Evolutionary conservation across 2,797 vertebrate genomes (phyloP).

Genomic region (Hybognathus amarus): DNA sequence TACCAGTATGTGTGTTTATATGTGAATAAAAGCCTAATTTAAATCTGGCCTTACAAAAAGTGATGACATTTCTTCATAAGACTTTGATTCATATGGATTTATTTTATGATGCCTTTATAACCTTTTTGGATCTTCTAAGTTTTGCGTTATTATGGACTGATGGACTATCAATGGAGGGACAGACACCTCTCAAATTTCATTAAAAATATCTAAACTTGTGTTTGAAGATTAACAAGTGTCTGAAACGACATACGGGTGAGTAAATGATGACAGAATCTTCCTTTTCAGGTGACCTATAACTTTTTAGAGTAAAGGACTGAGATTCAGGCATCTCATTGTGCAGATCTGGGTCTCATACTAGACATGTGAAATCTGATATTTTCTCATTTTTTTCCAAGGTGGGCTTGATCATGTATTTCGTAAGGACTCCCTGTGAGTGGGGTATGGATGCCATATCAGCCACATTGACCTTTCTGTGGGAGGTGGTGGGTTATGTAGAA

Average conservation of each 20-base stretch:
- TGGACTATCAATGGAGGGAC: not conserved
- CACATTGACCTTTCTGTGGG: slow-evolving; percentile 97
- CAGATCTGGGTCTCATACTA: not conserved
- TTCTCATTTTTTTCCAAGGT: slow-evolving; percentile 76
- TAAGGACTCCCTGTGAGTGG: slow-evolving; percentile 97
- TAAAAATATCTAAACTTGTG: not conserved
- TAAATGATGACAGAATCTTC: not conserved
- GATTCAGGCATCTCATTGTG: not conserved
- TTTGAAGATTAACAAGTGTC: not conserved
- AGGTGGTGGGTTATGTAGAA: slow-evolving; percentile 97
- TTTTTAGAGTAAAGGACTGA: not conserved
- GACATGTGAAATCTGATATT: not conserved
- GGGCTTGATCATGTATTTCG: slow-evolving; percentile 99
- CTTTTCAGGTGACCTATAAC: not conserved
- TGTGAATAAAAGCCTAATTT: too few relatives aligned
- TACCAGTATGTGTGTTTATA: too few relatives aligned
- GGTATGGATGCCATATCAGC: slow-evolving; percentile 99
- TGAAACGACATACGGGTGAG: not conserved
- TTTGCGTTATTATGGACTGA: not conserved
- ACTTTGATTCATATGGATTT: not conserved
- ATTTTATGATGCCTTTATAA: not conserved
- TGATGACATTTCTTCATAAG: not conserved
- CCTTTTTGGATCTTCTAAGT: not conserved
- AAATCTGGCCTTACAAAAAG: not conserved
- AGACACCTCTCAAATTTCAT: not conserved